Base-by-base conservation (phyloP, 2,888 invertebrate genomes). In the Autographa gamma region DNA sequence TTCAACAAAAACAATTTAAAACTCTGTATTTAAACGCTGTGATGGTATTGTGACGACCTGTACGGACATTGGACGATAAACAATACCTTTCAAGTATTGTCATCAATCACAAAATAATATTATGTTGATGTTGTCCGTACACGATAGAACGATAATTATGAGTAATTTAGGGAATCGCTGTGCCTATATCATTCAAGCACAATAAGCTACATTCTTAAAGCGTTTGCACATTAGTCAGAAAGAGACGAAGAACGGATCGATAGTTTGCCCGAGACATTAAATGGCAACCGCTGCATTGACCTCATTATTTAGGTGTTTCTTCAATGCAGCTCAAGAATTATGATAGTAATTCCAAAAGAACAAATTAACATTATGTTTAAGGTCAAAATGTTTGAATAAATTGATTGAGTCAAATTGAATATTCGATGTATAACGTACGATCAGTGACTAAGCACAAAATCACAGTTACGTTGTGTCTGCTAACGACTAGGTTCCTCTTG, bases 241-340 rank as follows among this genome's bases (percentile, higher is more conserved):
- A 94, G 95, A 94, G 95, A 95, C 91, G 90, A 90, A 91, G 88
- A 89, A 92, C 85, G 89, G 93, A 95, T 95, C 95, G 91, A 95
- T 95, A 94, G 90, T 93, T 94, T 93, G 90, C 91, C 80, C 91
- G 91, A 94, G 93, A 93, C 92, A 93, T 93, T 93, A 92, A 94
- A 93, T 91, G 90, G 93, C 91, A 93, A 93, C 90, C 88, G 91
- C 93, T 95, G 95, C 95, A 95, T 92, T 95, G 95, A 91, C 95
- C 94, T 94, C 93, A 91, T 93, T 94, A 93, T 92, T 93, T 91
- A 93, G 93, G 90, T 90, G 88, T 91, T 92, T 86, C 89, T 91
- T 90, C 85, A 82, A 84, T 90, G 90, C 90, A 88, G 66, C 43
- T 58, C 64, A 41, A 71, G 80, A 82, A 76, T 73, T 80, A 84